Evolutionary conservation across 2,113 vertebrate genomes (phyloP).

Genomic region (Odontophorus gujanensis): DNA sequence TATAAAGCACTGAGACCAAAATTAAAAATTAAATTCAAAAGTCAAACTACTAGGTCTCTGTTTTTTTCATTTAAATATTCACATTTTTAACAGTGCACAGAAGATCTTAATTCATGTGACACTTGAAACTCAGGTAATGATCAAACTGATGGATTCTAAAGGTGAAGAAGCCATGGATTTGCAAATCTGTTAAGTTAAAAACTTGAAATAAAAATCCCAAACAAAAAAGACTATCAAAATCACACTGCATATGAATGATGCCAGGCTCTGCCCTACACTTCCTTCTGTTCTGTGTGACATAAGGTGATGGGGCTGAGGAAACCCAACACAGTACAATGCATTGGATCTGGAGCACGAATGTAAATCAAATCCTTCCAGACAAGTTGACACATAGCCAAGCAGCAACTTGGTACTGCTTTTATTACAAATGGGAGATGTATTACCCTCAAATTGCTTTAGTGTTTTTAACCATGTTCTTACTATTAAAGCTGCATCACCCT

Average conservation of each 20-base stretch:
- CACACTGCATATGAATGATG: rapidly evolving
- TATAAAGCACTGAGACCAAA: not conserved
- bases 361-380: not conserved
- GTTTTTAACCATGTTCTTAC: not conserved
- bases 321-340: not conserved
- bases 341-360: not conserved
- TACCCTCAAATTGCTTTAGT: not conserved
- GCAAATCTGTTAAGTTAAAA: not conserved
- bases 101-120: not conserved
- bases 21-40: not conserved
- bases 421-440: not conserved
- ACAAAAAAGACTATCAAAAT: not conserved
- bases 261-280: not conserved
- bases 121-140: not conserved
- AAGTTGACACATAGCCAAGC: not conserved
- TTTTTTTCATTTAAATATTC: not conserved
- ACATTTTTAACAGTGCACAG: not conserved
- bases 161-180: not conserved
- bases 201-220: not conserved
- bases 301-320: not conserved
- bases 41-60: not conserved
- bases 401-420: not conserved
- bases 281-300: not conserved
- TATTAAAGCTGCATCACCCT: not conserved
- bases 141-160: not conserved